Percentiles rank a stretch among this genome's conserved stretches.
These are phyloP conservation scores for Zhengitettix transpicula DNA, from an alignment of 2,888 invertebrate genomes.

Conservation along the genomic window DNA sequence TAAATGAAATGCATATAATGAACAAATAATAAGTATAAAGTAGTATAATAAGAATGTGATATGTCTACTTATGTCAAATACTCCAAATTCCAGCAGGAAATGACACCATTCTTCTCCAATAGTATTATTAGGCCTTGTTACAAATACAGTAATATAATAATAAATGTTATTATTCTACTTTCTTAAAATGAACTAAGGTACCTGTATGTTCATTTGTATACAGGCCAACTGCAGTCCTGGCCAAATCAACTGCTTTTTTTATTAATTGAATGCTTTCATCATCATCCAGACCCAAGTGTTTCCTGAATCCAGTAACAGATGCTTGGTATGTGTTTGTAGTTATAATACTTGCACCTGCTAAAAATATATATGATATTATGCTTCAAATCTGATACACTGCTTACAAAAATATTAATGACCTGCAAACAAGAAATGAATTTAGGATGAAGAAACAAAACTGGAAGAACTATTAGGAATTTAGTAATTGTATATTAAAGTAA, in stretches of 20 bases:
- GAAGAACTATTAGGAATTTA: not conserved
- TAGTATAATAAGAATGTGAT: not conserved
- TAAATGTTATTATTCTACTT: not conserved
- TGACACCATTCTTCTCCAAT: not conserved
- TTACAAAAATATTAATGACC: no score
- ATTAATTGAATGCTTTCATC: conserved; percentile 56
- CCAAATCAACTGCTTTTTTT: conserved; percentile 52
- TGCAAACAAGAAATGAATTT: no score
- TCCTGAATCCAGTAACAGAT: conserved; percentile 55
- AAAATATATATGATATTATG: conserved; percentile 21
- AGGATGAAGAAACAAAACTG: not conserved
- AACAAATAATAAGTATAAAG: not conserved
- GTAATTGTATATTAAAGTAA: not conserved
- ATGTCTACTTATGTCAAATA: not conserved
- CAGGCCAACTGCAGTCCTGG: conserved; percentile 47
- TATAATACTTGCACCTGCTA: conserved; percentile 75
- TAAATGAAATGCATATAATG: no score
- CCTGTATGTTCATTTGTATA: conserved; percentile 17
- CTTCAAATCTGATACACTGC: not conserved
- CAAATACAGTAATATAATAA: no score
- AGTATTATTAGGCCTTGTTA: not conserved
- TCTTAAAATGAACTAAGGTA: not conserved
- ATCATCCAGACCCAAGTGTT: conserved; percentile 50
- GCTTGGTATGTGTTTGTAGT: conserved; percentile 85
- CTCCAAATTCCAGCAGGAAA: not conserved